phyloP scores from a whole-genome alignment of 2,113 vertebrate genomes.

The Ceyx margarethae region DNA sequence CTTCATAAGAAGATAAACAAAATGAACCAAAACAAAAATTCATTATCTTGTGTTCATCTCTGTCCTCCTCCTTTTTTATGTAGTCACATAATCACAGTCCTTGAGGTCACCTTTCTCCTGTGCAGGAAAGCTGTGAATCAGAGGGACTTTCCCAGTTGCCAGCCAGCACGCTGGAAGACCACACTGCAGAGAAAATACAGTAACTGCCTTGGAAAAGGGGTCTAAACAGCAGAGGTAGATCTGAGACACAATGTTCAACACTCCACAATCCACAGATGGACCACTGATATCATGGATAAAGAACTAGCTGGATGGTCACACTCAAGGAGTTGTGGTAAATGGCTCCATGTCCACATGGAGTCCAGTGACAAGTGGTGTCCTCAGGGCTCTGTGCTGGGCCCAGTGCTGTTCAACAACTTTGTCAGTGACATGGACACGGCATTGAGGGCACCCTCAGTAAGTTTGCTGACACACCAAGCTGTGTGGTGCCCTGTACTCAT shows the following conservation, averaged over 20 bases:
- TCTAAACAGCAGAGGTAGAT: background rate
- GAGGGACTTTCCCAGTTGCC: background rate
- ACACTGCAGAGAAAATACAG: background rate
- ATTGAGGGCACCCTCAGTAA: no score
- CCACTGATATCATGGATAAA: no score
- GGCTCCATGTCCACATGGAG: no score
- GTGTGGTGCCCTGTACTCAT: no score
- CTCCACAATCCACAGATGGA: no score
- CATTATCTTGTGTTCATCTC: background rate
- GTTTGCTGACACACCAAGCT: no score
- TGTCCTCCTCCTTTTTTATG: background rate
- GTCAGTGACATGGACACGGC: no score
- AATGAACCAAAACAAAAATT: background rate
- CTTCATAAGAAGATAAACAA: background rate
- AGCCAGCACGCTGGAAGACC: background rate
- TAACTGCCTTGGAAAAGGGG: rapidly evolving
- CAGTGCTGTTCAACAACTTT: no score
- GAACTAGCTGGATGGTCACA: no score
- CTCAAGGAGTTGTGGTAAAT: no score
- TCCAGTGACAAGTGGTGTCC: no score
- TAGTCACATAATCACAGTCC: background rate
- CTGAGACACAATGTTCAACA: background rate
- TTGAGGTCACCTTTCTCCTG: background rate
- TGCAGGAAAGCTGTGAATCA: background rate
- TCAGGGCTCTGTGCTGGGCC: no score